Evolutionary conservation across 2,797 vertebrate genomes (phyloP), one percentile per base, ranked within the genome.

Genomic region (Esox lucius): DNA sequence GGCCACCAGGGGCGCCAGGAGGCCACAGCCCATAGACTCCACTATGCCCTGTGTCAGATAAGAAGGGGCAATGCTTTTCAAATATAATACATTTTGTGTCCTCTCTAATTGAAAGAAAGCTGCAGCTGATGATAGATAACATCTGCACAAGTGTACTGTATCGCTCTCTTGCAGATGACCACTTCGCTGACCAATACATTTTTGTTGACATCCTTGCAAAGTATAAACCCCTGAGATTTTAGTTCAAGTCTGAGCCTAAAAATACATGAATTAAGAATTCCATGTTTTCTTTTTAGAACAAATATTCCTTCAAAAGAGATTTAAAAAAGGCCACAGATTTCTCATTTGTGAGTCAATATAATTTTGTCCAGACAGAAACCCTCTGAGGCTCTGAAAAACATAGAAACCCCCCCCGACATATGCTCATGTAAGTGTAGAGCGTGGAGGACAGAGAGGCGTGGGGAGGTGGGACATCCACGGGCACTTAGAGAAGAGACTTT

Each of bases 21-120:
- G 88, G 66, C 83, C 83, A 62, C 78, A 83, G 5, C 92, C 93
- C 90, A 94, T 90, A 26, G 83, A 87, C 72, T 33, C 87, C 46
- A 94, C 88, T n/a, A 92, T 76, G 8, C 26, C 83, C 93, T 94
- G 35, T 17, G 39, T 49, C 28, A 73, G 49, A 72, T 24, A 80
- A 70, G 46, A 24, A 61, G 9, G 8, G 61, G 13, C 22, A 26
- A 61, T 19, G 28, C 26, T 65, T 26, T 33, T 16, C 24, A 46
- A 11, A 46, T 46, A 13, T 46, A 46, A 11, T 46, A 11, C 62
- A 65, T 33, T 1, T 15, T 49, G 8, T 69, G 56, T 61, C 56
- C 2, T 4, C 56, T 13, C 24, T 24, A 24, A 61, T 61, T 26
- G n/a, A 48, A 28, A 16, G 24, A 28, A 28, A 49, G 68, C 56